Evolutionary conservation across 2,888 invertebrate species (phyloP).

Genomic region (Cataglyphis albicans): DNA sequence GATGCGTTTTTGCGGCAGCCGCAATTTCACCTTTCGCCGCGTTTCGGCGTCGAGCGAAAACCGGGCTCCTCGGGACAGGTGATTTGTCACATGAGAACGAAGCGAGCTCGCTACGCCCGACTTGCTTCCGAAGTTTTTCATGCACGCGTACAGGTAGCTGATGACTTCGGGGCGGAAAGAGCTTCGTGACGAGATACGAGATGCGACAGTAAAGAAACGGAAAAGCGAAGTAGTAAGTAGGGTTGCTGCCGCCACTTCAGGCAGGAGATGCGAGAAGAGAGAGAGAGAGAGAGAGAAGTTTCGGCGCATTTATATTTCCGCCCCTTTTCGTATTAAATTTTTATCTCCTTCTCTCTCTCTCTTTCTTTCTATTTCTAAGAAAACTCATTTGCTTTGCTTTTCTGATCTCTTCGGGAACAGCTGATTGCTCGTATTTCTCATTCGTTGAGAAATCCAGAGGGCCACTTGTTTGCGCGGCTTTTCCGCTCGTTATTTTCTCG

Average conservation of each 20-base stretch:
- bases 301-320: constrained; percentile 73
- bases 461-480: constrained; percentile 63
- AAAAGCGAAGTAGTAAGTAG: constrained; percentile 44
- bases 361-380: neutral
- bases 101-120: constrained; percentile 61
- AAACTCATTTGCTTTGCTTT: constrained; percentile 12
- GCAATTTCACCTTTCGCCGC: constrained; percentile 57
- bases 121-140: constrained; percentile 58
- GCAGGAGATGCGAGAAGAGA: constrained; percentile 46
- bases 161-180: constrained; percentile 63
- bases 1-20: constrained; percentile 39
- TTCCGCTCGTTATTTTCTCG: constrained; percentile 20
- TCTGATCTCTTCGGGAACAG: constrained; percentile 41
- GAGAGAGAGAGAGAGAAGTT: constrained; percentile 56
- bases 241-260: constrained; percentile 2
- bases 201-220: constrained; percentile 38
- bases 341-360: neutral
- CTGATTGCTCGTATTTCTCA: constrained; percentile 61
- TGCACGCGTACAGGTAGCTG: constrained; percentile 51
- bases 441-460: constrained; percentile 53
- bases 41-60: constrained; percentile 42
- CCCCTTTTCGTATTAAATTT: constrained; percentile 7
- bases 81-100: constrained; percentile 65
- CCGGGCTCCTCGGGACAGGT: constrained; percentile 58
- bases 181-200: constrained; percentile 49